Percentiles rank a stretch among this genome's conserved stretches.
These are phyloP conservation scores for Toxotes lorentzi DNA, from an alignment of 2,797 vertebrate species.

Conservation along the genomic window DNA sequence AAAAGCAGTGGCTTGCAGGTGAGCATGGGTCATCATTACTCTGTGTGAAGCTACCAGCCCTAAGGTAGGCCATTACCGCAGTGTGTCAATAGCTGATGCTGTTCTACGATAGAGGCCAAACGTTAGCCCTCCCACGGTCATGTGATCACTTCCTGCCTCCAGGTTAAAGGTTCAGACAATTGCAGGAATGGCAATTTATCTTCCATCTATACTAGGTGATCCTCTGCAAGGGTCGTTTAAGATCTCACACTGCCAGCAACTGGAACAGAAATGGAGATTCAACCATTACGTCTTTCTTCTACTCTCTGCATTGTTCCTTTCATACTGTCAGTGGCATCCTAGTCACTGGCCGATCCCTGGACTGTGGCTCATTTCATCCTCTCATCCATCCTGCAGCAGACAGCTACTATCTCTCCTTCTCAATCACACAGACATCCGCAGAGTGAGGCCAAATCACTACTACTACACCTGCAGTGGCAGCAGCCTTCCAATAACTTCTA, in stretches of 20 bases:
- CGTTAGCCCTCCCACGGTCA: conserved; percentile 64
- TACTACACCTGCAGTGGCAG: conserved; percentile 54
- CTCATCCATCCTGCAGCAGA: conserved; percentile 77
- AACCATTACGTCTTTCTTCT: conserved; percentile 15
- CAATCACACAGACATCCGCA: conserved; percentile 58
- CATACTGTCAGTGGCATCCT: conserved; percentile 49
- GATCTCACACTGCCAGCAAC: conserved; percentile 19
- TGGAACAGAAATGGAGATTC: conserved; percentile 23
- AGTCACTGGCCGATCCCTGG: conserved; percentile 46
- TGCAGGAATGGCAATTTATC: conserved; percentile 68
- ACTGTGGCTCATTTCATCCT: conserved; percentile 77
- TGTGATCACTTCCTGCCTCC: conserved; percentile 73
- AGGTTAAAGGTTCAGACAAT: conserved; percentile 72
- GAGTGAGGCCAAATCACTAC: conserved; percentile 69
- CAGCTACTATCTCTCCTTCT: conserved; percentile 69
- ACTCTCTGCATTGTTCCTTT: conserved; percentile 34
- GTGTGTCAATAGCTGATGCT: conserved; percentile 71
- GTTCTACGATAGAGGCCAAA: conserved; percentile 69
- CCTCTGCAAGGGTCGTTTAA: conserved; percentile 22
- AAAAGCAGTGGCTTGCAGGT: conserved; percentile 66
- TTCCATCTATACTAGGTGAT: conserved; percentile 48
- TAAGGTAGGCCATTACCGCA: conserved; percentile 75
- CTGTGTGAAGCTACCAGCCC: conserved; percentile 70
- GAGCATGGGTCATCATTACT: conserved; percentile 76
- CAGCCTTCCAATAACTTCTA: conserved; percentile 67